Conservation (phyloP, 1,140 invertebrate species). For the Drosophila malerkotliana region DNA sequence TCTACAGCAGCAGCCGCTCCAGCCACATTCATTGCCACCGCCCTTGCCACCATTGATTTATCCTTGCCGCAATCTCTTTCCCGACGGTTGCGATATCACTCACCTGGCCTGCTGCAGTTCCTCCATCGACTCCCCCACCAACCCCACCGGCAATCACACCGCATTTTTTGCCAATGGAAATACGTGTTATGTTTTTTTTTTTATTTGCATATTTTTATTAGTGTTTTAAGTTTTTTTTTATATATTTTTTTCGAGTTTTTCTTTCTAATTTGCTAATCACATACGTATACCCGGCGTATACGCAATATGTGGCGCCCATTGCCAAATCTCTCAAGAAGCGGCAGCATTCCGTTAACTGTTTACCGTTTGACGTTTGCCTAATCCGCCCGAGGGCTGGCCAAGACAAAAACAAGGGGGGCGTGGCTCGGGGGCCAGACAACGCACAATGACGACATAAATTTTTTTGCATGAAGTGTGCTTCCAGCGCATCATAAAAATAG, state of each 20-base stretch:
- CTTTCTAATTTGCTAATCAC: conserved; percentile 52
- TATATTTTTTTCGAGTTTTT: conserved; percentile 38
- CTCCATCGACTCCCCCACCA: conserved; percentile 13
- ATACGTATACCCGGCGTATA: conserved; percentile 63
- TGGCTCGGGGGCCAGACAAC: conserved; percentile 28
- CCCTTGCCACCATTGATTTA: conserved; percentile 65
- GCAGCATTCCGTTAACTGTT: conserved; percentile 50
- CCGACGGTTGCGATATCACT: conserved; percentile 76
- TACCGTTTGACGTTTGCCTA: conserved; percentile 44
- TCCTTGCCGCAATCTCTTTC: conserved; percentile 80
- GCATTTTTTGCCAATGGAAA: conserved; percentile 51
- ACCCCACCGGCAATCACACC: conserved; percentile 22
- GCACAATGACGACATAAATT: conserved; percentile 76
- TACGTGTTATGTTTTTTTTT: conserved; percentile 66
- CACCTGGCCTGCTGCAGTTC: conserved; percentile 60
- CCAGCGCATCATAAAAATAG: conserved; percentile 44
- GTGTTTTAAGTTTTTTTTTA: conserved; percentile 39
- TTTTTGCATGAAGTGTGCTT: conserved; percentile 48
- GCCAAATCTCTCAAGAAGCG: conserved; percentile 46
- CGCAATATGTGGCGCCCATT: conserved; percentile 62
- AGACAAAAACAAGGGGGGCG: conserved; percentile 28
- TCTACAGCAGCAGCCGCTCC: conserved; percentile 9
- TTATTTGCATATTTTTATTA: conserved; percentile 16
- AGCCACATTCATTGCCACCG: conserved; percentile 29
- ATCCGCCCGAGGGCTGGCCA: conserved; percentile 16